Base-by-base conservation (phyloP, 1,140 invertebrate genomes). In the Cheumatopsyche charites region DNA sequence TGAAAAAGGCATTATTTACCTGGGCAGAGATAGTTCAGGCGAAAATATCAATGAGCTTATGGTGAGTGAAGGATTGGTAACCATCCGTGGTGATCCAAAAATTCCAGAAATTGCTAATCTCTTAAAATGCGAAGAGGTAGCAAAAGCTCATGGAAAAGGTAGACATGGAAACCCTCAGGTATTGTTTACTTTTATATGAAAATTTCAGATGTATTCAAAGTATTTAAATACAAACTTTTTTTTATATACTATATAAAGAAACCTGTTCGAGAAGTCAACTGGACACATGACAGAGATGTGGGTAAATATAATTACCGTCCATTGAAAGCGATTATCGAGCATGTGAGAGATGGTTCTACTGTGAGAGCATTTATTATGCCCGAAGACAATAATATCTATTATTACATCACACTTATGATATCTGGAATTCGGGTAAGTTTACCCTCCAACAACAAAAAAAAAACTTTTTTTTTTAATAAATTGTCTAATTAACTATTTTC, bases 341-440 rank as follows among this genome's bases (percentile, higher is more conserved):
- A 97, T 86, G 96, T 99, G 0, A 87, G 96, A 71, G 97, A 99
- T 85, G 97, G 97, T 1, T 98, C 96, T 17, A 98, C 97, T 0
- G 88, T 98, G 1, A 87, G 96, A 72, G 91, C 92, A 0, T 94
- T 98, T 76, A 82, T 99, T 0, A 79, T 97, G 29, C 96, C 96
- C 3, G 52, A 43, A 65, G 74, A 71, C 29, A 72, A 76, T 41
- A 73, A 73, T 47, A 84, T 85, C 19, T 97, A 91, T 81, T 89
- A 95, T 75, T 91, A 95, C 75, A 90, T 98, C 42, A 98, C 95
- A 0, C 79, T 99, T 15, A 96, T 97, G 90, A 89, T 99, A 62
- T 94, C 95, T 49, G 98, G 98, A 65, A 95, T 98, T 71, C 88
- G 93, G 79, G 89, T 90, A 82, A 88, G 83, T 36, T 21, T 55